Conservation (phyloP, 2,113 vertebrate genomes). For the Dromiciops gliroides region DNA sequence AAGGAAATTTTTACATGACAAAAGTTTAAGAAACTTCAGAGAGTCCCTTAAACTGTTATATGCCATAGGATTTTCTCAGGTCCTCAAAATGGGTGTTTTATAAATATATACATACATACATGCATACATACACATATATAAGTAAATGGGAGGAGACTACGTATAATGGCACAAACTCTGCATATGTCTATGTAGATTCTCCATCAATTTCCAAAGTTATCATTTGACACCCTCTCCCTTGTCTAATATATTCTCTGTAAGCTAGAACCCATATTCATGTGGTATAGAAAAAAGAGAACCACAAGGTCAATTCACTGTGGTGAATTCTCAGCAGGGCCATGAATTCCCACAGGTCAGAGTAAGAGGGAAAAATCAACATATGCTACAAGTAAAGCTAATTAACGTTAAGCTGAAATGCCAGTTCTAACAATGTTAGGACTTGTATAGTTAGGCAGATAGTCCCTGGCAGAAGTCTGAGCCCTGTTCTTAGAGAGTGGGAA, state of each 20-base stretch:
- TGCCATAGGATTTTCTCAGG: not conserved
- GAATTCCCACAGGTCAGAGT: not conserved
- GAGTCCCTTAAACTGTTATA: not conserved
- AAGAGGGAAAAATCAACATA: not conserved
- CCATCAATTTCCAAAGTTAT: too few relatives aligned
- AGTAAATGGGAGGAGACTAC: not conserved
- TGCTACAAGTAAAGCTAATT: not conserved
- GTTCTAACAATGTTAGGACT: not conserved
- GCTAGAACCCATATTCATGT: too few relatives aligned
- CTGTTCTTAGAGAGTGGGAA: not conserved
- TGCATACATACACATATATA: not conserved
- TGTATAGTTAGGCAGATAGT: fast-evolving
- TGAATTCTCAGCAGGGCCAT: not conserved
- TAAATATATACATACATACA: too few relatives aligned
- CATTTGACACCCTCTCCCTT: not conserved
- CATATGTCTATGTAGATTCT: too few relatives aligned
- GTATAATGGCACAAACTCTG: not conserved
- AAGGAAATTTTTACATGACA: not conserved
- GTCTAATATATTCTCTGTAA: not conserved
- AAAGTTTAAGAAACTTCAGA: slow-evolving; percentile 38
- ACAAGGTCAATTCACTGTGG: not conserved
- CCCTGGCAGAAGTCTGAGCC: not conserved
- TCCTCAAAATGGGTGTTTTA: not conserved
- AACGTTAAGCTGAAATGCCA: not conserved
- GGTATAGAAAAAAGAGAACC: not conserved